Base-by-base conservation (phyloP, 2,888 invertebrate species). In the Aplocera efformata region DNA sequence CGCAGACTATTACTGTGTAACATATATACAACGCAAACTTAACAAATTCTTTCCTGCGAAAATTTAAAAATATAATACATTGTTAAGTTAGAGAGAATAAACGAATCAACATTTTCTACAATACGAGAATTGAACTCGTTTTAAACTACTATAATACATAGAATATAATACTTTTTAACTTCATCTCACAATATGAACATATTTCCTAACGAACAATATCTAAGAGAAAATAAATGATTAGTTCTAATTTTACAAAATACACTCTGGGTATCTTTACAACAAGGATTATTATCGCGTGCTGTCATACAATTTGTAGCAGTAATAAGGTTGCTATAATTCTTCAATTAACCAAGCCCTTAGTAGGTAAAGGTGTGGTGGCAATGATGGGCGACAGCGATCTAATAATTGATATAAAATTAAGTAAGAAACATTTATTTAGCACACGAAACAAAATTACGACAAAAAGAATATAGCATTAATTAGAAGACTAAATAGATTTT, bases 311-410 rank as follows among this genome's bases (percentile, higher is more conserved):
- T 68, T 65, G 60, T 55, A 52, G 42, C 50, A 54, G 58, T 62
- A 62, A 68, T 57, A 64, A 62, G 71, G 67, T 70, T 58, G 75
- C 70, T 67, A 78, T 78, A 77, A 76, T 75, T 78, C 75, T 74
- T 72, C 76, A 78, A 78, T 77, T 78, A 78, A 70, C 67, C 63
- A 59, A 60, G 58, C 51, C 60, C 58, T 61, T 53, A 61, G 60
- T 48, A 53, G 45, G 44, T 42, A 42, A 37, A 20, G 45, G 33
- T 20, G 21, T 34, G 53, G 36, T 17, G 7, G 13, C 21, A 36
- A 32, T 27, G 22, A 37, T 10, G 20, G 48, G 57, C 43, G 37
- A 25, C 7, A 44, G 48, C 49, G 43, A 33, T 40, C 13, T 23
- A 7, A 28, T 23, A 17, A 17, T n/a, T n/a, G n/a, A n/a, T n/a